phyloP scores from a whole-genome alignment of 2,797 vertebrate genomes.

The Danio albolineatus region DNA sequence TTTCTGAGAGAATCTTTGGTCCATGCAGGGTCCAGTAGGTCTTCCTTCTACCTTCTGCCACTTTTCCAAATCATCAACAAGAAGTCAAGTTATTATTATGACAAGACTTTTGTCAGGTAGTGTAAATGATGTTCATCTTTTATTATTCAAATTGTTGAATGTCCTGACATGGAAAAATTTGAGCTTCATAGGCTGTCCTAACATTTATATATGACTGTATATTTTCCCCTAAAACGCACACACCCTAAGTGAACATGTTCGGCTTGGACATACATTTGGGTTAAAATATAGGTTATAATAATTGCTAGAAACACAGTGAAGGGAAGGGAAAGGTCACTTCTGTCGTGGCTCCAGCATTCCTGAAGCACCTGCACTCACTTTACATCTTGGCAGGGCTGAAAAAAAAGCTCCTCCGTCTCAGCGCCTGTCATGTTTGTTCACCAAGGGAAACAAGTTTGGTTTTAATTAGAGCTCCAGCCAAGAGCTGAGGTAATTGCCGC shows the following conservation, averaged over 20 bases:
- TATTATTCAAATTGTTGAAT: too few relatives aligned
- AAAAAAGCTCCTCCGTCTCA: slow-evolving; percentile 73
- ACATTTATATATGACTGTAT: background rate
- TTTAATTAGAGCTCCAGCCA: slow-evolving; percentile 86
- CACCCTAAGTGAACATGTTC: background rate
- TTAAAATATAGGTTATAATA: background rate
- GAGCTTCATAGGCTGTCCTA: too few relatives aligned
- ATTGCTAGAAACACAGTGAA: background rate
- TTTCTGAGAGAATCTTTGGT: too few relatives aligned
- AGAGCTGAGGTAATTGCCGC: slow-evolving; percentile 80
- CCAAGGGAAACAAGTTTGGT: slow-evolving; percentile 85
- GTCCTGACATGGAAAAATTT: too few relatives aligned
- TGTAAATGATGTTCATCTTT: too few relatives aligned
- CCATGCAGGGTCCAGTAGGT: too few relatives aligned
- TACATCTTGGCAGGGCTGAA: slow-evolving; percentile 78
- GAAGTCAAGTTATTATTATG: too few relatives aligned
- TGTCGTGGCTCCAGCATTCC: slow-evolving; percentile 78
- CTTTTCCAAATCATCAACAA: too few relatives aligned
- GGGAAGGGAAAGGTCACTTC: slow-evolving; percentile 67
- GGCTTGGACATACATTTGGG: background rate
- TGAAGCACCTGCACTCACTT: slow-evolving; percentile 89
- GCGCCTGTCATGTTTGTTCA: slow-evolving; percentile 83
- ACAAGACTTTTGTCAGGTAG: too few relatives aligned
- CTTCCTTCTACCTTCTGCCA: too few relatives aligned
- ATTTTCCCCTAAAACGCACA: background rate